Conservation (phyloP, 2,797 vertebrate genomes). For the Spatula versicolor region DNA sequence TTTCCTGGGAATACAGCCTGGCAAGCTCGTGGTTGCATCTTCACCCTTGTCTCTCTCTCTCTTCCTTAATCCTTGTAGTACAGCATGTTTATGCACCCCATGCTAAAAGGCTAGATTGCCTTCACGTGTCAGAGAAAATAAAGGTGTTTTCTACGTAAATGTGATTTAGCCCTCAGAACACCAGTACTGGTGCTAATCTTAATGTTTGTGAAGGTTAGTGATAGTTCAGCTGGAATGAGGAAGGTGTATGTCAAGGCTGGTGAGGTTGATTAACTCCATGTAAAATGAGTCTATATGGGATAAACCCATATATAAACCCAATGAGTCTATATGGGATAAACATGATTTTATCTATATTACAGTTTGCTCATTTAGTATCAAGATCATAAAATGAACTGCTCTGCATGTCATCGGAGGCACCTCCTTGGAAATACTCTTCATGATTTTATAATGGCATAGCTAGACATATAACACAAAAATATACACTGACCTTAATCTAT, state of each 20-base stretch:
- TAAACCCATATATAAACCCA: not conserved
- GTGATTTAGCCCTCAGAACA: not conserved
- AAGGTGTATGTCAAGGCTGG: not conserved
- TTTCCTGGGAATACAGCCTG: not conserved
- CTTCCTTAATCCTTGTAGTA: fast-evolving
- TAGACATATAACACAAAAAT: not conserved
- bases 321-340: not conserved
- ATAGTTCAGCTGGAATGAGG: not conserved
- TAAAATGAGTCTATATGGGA: not conserved
- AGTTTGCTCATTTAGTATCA: not conserved
- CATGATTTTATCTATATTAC: not conserved
- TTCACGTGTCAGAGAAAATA: not conserved
- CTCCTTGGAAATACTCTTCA: not conserved
- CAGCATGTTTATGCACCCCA: fast-evolving
- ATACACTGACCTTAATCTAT: not conserved
- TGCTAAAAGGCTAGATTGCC: not conserved
- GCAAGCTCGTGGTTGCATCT: not conserved
- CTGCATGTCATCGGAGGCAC: not conserved
- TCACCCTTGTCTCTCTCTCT: not conserved
- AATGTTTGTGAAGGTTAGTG: not conserved
- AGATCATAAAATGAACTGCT: not conserved
- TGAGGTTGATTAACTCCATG: not conserved
- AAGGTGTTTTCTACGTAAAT: not conserved
- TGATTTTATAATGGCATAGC: not conserved
- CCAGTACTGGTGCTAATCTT: not conserved